These are phyloP conservation scores for Arctia plantaginis DNA, from an alignment of 2,888 invertebrate genomes.

Conservation along the genomic window DNA sequence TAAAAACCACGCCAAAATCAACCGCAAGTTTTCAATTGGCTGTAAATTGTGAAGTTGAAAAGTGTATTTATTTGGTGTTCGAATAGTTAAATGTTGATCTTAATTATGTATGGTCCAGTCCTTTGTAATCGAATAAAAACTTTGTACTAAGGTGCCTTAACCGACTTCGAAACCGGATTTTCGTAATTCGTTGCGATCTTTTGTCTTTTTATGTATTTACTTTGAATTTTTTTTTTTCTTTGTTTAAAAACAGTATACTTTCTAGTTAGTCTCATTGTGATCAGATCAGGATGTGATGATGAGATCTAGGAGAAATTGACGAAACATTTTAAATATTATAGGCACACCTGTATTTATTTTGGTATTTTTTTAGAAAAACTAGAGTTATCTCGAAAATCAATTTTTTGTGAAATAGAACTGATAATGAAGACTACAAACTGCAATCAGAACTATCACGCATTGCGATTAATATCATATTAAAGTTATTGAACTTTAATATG, in stretches of 20 bases:
- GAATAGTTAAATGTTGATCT: not conserved
- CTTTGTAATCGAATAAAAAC: not conserved
- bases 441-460: too few relatives aligned
- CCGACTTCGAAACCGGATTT: too few relatives aligned
- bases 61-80: not conserved
- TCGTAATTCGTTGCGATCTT: too few relatives aligned
- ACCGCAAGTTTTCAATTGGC: conserved; percentile 87
- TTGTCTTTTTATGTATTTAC: too few relatives aligned
- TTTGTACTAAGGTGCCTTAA: too few relatives aligned
- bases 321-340: not conserved
- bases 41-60: conserved; percentile 56
- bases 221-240: not conserved
- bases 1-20: conserved; percentile 86
- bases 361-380: too few relatives aligned
- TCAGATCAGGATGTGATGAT: not conserved
- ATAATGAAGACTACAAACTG: too few relatives aligned
- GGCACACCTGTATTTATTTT: too few relatives aligned
- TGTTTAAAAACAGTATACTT: not conserved
- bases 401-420: too few relatives aligned
- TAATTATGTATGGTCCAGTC: not conserved
- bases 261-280: not conserved
- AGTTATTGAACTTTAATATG: too few relatives aligned
- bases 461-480: too few relatives aligned
- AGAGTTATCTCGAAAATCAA: too few relatives aligned
- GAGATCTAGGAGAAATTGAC: not conserved